Evolutionary conservation across 2,888 invertebrate species (phyloP), one percentile per base, ranked within the genome.

Genomic region (Drosophila peninsularis): DNA sequence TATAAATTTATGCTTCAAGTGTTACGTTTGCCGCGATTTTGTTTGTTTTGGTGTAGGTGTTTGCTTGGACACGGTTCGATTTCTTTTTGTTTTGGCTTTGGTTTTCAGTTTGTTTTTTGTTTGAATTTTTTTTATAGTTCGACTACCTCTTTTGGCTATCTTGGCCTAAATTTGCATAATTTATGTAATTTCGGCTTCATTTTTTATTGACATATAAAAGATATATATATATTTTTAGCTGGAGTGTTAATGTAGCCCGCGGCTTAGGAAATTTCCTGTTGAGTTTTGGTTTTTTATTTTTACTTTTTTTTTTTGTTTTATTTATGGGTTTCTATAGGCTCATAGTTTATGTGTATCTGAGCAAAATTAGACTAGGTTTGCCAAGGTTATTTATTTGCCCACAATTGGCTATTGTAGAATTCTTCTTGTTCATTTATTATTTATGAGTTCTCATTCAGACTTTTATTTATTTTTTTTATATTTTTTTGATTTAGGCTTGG

Each of bases 111-210:
- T 49, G 27, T 17, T 41, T 41, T 56, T 65, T 21, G 13, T 44
- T 50, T 36, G 21, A n/a, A 2, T 44, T 24, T 36, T 30, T 44
- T 44, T 64, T 61, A 62, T 67, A 56, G 78, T 64, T 66, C 57
- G 65, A 69, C 75, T 78, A 69, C 81, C 80, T 58, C 65, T 71
- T 75, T 80, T 64, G 76, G 77, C 52, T 76, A 73, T 60, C 66
- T 76, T 79, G 74, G 76, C 76, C 80, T 67, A 70, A 82, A 82
- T 80, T 80, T 80, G 76, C 80, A 80, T 80, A 82, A 82, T 82
- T 82, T 82, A 82, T 79, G 80, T 82, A 82, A 80, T 73, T 79
- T 79, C 49, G 53, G 69, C 41, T 27, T 32, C 66, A 62, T 55
- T 65, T 71, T 66, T 75, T 75, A 70, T 75, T 75, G 70, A 50